Evolutionary conservation across 64 coral and sea anemone genomes (phyloP), one percentile per base, ranked within the genome.

Genomic region (Dendrophyllia cribrosa): DNA sequence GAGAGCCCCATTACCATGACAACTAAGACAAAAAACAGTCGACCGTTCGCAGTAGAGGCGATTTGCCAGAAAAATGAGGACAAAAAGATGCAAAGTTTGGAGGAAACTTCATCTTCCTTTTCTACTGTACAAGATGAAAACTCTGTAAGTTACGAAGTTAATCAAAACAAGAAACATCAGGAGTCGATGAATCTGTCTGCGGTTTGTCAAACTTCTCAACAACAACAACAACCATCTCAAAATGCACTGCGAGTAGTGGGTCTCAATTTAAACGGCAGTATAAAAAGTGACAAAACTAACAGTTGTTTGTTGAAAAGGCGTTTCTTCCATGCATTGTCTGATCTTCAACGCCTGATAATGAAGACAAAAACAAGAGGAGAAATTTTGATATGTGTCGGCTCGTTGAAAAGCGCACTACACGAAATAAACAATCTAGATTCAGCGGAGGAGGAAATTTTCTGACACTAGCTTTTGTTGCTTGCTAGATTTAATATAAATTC

Each of bases 331-430:
- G 59, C 44, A 23, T 51, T 84, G 34, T 50, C 48, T 66, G 5
- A 24, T 23, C 34, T 84, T 48, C 45, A 66, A 20, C 43, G 43
- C 9, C 62, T 67, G 15, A 50, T 66, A 9, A 21, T 51, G 80
- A 66, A 67, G 50, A 22, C 63, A 20, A 48, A 68, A 66, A 84
- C 16, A 49, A 84, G 47, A 84, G 10, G 21, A 20, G 60, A 84
- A 8, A 3, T 84, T 67, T 48, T 84, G 14, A 49, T 67, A 51
- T 84, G 80, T 44, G 48, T 84, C 67, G 45, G 63, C 4, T 84
- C 58, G 6, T 67, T 84, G 34, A 84, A 61, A 51, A 47, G 47
- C 44, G 80, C 80, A 9, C 8, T 84, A 22, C 60, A 84, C 15
- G 61, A 84, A 23, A 84, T 84, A 20, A 49, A 84, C 6, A 49